phyloP scores from a whole-genome alignment of 1,140 invertebrate genomes.

The Drosophila kepulauana region DNA sequence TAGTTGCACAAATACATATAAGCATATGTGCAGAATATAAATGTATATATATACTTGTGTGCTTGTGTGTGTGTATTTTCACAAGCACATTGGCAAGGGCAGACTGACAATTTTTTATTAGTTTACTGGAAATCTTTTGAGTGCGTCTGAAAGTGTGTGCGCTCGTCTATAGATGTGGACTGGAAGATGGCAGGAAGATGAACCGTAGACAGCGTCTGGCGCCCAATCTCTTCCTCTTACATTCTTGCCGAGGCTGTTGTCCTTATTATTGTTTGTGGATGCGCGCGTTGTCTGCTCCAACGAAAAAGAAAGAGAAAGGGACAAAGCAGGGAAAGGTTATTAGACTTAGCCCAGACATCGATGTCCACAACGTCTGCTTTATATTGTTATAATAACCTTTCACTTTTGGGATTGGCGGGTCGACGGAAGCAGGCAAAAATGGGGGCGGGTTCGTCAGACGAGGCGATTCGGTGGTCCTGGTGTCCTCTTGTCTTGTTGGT shows the following conservation, averaged over 20 bases:
- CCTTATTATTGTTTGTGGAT: conserved; percentile 29
- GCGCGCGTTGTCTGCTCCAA: conserved; percentile 56
- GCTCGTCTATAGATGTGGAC: background rate
- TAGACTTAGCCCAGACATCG: conserved; percentile 74
- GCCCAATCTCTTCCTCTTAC: background rate
- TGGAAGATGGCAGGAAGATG: too few species aligned
- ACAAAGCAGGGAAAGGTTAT: conserved; percentile 69
- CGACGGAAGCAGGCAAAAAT: conserved; percentile 52
- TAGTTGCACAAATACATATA: background rate
- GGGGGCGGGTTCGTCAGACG: conserved; percentile 34
- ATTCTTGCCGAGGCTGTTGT: conserved; percentile 17
- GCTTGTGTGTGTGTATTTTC: background rate
- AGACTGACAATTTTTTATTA: conserved; percentile 60
- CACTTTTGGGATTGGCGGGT: conserved; percentile 48
- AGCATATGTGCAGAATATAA: background rate
- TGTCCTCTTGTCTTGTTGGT: background rate
- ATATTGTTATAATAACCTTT: conserved; percentile 82
- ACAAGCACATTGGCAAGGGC: background rate
- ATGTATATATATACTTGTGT: background rate
- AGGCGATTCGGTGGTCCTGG: conserved; percentile 7
- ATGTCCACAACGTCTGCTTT: conserved; percentile 48
- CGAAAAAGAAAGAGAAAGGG: conserved; percentile 77
- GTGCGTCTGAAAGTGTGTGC: conserved; percentile 5
- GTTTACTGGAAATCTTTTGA: conserved; percentile 41
- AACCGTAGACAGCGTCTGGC: background rate